Conservation (phyloP, 2,888 invertebrate species). For the Campoplex capitator region DNA sequence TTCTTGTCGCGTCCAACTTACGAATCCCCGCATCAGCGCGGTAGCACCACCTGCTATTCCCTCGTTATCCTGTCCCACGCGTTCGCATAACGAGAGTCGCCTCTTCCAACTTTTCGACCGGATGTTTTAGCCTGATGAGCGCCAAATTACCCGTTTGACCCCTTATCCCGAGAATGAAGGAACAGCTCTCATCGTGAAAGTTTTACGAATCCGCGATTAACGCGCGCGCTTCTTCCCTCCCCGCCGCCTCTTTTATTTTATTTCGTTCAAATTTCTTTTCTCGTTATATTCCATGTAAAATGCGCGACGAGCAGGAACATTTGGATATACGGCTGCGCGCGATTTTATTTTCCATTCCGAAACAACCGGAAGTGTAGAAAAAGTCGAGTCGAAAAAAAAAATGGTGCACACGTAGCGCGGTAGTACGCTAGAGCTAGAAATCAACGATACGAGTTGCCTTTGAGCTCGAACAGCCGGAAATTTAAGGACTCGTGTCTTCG, state of each 20-base stretch:
- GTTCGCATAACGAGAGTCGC: slow-evolving; percentile 28
- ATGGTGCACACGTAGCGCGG: not conserved
- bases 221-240: not conserved
- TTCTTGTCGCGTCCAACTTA: not conserved
- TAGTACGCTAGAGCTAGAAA: not conserved
- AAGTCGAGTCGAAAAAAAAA: not conserved
- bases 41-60: slow-evolving; percentile 54
- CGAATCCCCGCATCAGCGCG: not conserved
- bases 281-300: not conserved
- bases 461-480: slow-evolving; percentile 73
- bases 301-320: not conserved
- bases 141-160: slow-evolving; percentile 32
- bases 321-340: not conserved
- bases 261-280: not conserved
- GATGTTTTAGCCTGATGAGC: slow-evolving; percentile 39
- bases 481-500: slow-evolving; percentile 76
- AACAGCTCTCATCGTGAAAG: not conserved
- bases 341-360: not conserved
- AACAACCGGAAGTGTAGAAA: not conserved
- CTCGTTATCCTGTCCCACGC: slow-evolving; percentile 19
- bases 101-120: slow-evolving; percentile 33
- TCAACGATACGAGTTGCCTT: slow-evolving; percentile 1
- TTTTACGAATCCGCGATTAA: not conserved
- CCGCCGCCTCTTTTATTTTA: not conserved
- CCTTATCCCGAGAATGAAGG: slow-evolving; percentile 16